phyloP scores from a whole-genome alignment of 2,888 invertebrate species.

The Caenorhabditis sulstoni region DNA sequence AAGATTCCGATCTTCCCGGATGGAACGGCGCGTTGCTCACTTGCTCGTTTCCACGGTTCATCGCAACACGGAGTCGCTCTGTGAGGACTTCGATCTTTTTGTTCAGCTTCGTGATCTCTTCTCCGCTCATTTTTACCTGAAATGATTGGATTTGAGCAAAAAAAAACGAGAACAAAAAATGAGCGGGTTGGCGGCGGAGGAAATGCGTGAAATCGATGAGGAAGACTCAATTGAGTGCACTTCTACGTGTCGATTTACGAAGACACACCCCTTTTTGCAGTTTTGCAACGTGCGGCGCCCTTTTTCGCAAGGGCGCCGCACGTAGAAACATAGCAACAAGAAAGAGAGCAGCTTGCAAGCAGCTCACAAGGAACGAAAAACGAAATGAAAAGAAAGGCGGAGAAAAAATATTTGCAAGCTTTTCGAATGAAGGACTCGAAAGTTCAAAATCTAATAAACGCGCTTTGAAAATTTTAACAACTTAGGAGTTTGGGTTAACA shows the following conservation, averaged over 20 bases:
- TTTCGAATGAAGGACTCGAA: too few relatives aligned
- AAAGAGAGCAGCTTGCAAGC: too few relatives aligned
- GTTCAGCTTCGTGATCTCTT: not conserved
- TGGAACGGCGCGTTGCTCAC: conserved; percentile 4
- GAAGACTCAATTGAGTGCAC: conserved; percentile 14
- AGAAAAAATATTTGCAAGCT: too few relatives aligned
- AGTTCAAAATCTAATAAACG: too few relatives aligned
- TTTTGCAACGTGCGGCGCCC: conserved; percentile 41
- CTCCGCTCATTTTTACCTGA: not conserved
- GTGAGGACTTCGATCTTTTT: conserved; percentile 1
- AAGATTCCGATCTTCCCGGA: not conserved
- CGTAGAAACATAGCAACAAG: not conserved
- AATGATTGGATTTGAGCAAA: too few relatives aligned
- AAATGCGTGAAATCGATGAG: not conserved
- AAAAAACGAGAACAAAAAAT: not conserved
- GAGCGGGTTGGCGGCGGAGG: not conserved
- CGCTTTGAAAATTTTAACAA: too few relatives aligned
- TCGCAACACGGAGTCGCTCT: conserved; percentile 12
- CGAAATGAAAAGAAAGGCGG: too few relatives aligned
- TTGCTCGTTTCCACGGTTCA: not conserved
- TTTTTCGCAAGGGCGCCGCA: conserved; percentile 21
- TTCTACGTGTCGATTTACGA: conserved; percentile 58
- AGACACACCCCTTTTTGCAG: conserved; percentile 50
- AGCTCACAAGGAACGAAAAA: too few relatives aligned
- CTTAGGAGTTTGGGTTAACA: too few relatives aligned